A percentile compares a stretch with the other conserved stretches of the same genome.
Conservation (phyloP, 2,113 vertebrate genomes). For the Zosterops hypoxanthus region DNA sequence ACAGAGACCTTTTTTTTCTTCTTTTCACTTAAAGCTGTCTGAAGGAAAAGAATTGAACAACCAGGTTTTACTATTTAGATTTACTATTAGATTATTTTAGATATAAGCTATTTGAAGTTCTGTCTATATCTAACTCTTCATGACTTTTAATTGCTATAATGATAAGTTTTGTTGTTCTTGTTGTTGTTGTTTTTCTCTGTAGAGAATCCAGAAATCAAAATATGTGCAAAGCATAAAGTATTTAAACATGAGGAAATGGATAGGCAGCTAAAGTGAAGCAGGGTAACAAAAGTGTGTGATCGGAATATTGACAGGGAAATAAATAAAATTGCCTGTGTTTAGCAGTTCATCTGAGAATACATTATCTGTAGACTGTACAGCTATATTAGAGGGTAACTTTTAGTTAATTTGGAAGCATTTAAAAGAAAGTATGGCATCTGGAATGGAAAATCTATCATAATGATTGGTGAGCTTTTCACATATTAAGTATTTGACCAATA, state of each 20-base stretch:
- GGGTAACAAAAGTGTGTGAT: neutral
- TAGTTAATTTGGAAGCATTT: neutral
- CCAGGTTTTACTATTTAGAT: neutral
- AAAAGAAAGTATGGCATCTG: neutral
- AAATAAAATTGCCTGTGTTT: neutral
- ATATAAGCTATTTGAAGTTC: neutral
- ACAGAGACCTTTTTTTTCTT: neutral
- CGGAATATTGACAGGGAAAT: neutral
- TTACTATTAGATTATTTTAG: neutral
- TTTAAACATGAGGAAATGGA: neutral
- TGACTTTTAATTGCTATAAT: neutral
- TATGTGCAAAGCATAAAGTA: neutral
- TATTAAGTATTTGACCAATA: neutral
- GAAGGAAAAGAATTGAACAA: neutral
- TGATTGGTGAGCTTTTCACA: neutral
- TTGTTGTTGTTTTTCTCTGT: no score
- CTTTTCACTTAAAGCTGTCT: neutral
- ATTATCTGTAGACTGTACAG: neutral
- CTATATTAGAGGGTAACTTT: neutral
- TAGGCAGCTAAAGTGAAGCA: neutral
- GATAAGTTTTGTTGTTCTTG: no score
- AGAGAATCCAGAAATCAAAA: neutral
- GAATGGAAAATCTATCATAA: neutral
- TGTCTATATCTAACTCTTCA: neutral
- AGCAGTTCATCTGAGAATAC: neutral